Base-by-base conservation (phyloP, 2,113 vertebrate species). In the Alethe castanea region DNA sequence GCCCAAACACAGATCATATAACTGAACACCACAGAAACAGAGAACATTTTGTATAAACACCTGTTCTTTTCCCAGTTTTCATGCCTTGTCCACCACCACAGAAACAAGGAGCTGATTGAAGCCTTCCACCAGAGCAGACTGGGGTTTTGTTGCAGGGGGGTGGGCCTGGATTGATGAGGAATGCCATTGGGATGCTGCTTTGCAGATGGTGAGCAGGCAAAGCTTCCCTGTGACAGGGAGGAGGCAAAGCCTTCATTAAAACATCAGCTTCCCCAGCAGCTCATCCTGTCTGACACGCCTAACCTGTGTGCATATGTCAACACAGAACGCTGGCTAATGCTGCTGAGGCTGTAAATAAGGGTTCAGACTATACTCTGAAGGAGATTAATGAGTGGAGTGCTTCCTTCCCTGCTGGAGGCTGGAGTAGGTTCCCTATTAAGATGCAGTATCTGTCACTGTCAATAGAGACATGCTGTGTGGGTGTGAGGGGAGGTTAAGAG, bases 391-490 rank as follows among this genome's bases (percentile, higher is more conserved):
- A 92, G 79, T 88, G 26, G 88, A 92, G 85, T 86, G 92, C 71
- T 96, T 97, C 94, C 88, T 94, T 94, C 92, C 74, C 94, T 93
- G 94, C 82, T 96, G 96, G 96, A 95, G 71, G 64, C 94, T 92
- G 92, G 57, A 95, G 90, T 81, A 90, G 85, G 94, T 90, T 96
- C 88, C 94, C 90, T 93, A 96, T 96, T 97, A 97, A 96, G 93
- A 96, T 95, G 94, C 88, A 88, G 85, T 95, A 95, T 93, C 94
- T 97, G 96, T 97, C 95, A 96, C 76, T 95, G 96, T 93, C 95
- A 95, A 96, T 93, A 96, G 92, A 97, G 88, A 96, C 87, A 77
- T 67, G 92, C 92, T 95, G 95, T 83, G 79, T 96, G 90, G 93
- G 93, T 96, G 94, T 90, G 90, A 96, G 67, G 24, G 52, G 85